Evolutionary conservation across 2,888 invertebrate genomes (phyloP).

Genomic region (Chalcis sispes): DNA sequence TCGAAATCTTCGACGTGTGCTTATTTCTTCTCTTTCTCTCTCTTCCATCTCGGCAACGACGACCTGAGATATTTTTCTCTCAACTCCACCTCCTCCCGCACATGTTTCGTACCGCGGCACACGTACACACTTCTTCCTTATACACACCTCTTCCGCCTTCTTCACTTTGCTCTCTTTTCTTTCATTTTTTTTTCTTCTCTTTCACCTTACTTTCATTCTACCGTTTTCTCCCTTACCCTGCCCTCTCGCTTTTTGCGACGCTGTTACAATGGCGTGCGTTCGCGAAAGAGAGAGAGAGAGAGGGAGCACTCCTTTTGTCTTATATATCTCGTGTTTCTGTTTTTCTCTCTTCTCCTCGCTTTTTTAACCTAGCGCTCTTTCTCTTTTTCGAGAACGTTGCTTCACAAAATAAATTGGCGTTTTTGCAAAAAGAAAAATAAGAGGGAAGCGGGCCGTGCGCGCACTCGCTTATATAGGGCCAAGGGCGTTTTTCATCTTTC

Average conservation of each 20-base stretch:
- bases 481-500: conserved; percentile 10
- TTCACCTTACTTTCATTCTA: no score
- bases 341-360: background rate
- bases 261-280: no score
- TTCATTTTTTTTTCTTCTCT: background rate
- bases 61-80: conserved; percentile 10
- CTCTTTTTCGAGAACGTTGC: background rate
- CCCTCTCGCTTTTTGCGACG: no score
- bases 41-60: background rate
- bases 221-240: no score
- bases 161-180: background rate
- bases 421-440: conserved; percentile 33
- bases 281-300: no score
- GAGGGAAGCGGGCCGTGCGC: background rate
- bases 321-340: no score
- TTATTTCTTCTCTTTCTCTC: background rate
- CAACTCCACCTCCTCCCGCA: background rate
- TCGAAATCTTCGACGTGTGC: conserved; percentile 27
- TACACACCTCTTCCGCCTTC: no score
- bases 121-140: background rate
- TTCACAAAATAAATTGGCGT: conserved; percentile 41
- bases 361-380: background rate
- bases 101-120: background rate
- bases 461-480: no score
- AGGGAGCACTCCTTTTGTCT: no score